Evolutionary conservation across 2,888 invertebrate species (phyloP).

Genomic region (Anaspis maculata): DNA sequence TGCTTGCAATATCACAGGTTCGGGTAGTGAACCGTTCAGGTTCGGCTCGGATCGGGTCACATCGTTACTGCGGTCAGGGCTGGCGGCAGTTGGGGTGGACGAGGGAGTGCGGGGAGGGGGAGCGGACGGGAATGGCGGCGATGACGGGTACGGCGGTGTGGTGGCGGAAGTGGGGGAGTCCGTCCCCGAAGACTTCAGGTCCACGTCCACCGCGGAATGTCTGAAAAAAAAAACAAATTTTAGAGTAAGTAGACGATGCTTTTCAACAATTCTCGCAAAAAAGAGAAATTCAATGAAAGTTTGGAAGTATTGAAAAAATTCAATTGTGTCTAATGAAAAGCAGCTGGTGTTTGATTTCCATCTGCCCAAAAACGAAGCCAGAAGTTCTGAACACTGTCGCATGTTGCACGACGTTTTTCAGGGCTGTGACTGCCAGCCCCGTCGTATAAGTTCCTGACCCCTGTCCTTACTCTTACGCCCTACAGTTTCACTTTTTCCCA

Average conservation of each 20-base stretch:
- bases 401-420: no score
- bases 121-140: constrained; percentile 9
- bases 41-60: constrained; percentile 29
- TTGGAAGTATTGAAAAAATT: no score
- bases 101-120: constrained; percentile 10
- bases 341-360: no score
- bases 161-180: constrained; percentile 15
- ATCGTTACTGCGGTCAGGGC: no score
- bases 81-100: no score
- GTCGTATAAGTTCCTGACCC: no score
- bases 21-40: constrained; percentile 20
- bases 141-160: constrained; percentile 12
- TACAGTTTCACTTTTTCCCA: no score
- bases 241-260: neutral
- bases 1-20: constrained; percentile 34
- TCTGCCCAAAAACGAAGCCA: no score
- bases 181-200: constrained; percentile 31
- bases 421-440: no score
- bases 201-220: constrained; percentile 44
- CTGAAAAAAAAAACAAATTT: constrained; percentile 23
- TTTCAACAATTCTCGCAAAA: neutral
- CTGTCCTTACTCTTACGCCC: no score
- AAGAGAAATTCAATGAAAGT: neutral
- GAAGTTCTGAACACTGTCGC: no score
- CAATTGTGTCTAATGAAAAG: no score